Evolutionary conservation across 2,888 invertebrate species (phyloP).

Genomic region (Thymelicus acteon): DNA sequence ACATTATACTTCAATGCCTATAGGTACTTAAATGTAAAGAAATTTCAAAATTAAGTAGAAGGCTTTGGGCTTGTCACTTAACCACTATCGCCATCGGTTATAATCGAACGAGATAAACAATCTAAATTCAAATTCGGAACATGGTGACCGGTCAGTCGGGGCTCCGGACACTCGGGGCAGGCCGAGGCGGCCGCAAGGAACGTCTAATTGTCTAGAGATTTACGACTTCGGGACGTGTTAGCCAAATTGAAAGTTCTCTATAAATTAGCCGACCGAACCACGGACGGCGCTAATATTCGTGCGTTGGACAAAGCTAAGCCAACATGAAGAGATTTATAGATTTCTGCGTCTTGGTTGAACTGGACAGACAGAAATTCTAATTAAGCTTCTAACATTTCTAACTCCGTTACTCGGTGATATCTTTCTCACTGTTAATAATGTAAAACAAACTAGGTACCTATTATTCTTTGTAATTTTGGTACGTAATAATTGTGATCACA

Average conservation of each 20-base stretch:
- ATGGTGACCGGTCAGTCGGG: slow-evolving; percentile 27
- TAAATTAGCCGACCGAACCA: slow-evolving; percentile 65
- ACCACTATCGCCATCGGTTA: slow-evolving; percentile 2
- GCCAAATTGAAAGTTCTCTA: slow-evolving; percentile 80
- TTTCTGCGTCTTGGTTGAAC: slow-evolving; percentile 2
- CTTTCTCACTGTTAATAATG: not conserved
- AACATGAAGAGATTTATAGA: slow-evolving; percentile 19
- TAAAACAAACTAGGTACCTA: not conserved
- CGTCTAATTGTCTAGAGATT: slow-evolving; percentile 75
- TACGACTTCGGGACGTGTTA: slow-evolving; percentile 70
- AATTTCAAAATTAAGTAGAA: too few relatives aligned
- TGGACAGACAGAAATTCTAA: not conserved
- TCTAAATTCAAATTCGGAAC: slow-evolving; percentile 34
- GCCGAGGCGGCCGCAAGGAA: slow-evolving; percentile 63
- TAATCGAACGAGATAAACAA: slow-evolving; percentile 27
- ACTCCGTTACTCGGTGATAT: too few relatives aligned
- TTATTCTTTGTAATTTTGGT: too few relatives aligned
- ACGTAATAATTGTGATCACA: too few relatives aligned
- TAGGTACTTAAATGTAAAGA: too few relatives aligned
- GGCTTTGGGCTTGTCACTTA: too few relatives aligned
- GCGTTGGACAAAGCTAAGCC: slow-evolving; percentile 6
- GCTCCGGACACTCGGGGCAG: too few relatives aligned
- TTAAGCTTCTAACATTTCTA: not conserved
- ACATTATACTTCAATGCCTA: too few relatives aligned
- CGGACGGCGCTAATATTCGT: slow-evolving; percentile 41